Conservation (phyloP, 2,797 vertebrate genomes). For the Jordanella pulchra region DNA sequence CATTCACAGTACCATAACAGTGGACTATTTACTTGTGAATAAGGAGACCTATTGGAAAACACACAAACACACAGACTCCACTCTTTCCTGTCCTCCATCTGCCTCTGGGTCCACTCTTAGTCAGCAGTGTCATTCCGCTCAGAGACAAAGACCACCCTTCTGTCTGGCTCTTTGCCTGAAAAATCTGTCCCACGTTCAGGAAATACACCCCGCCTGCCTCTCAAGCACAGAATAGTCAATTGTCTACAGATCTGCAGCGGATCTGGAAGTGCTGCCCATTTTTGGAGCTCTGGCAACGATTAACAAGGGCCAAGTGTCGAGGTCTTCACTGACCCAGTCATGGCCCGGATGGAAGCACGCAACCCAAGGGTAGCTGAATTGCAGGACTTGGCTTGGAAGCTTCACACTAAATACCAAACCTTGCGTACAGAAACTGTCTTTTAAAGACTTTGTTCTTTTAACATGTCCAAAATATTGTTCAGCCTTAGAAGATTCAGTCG, state of each 20-base stretch:
- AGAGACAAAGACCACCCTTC: conserved; percentile 81
- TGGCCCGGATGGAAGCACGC: conserved; percentile 63
- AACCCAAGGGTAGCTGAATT: conserved; percentile 57
- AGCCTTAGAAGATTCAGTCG: conserved; percentile 43
- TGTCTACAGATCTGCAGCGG: conserved; percentile 71
- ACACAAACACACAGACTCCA: conserved; percentile 56
- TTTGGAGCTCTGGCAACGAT: conserved; percentile 75
- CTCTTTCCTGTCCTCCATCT: conserved; percentile 58
- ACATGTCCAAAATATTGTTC: conserved; percentile 47
- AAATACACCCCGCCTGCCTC: conserved; percentile 77
- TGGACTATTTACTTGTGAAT: conserved; percentile 62
- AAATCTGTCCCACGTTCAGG: conserved; percentile 81
- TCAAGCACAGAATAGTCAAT: conserved; percentile 75
- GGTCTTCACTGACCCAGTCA: conserved; percentile 60
- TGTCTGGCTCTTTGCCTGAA: conserved; percentile 79
- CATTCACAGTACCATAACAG: conserved; percentile 64
- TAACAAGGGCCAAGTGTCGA: conserved; percentile 65
- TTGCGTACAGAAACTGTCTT: conserved; percentile 27
- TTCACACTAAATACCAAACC: conserved; percentile 67
- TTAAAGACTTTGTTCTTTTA: conserved; percentile 19
- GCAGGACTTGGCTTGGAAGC: conserved; percentile 65
- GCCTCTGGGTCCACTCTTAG: conserved; percentile 59
- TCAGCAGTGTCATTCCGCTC: conserved; percentile 78
- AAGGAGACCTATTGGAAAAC: conserved; percentile 61
- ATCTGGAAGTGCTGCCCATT: conserved; percentile 81